These are phyloP conservation scores for Leptogaster cylindrica DNA, from an alignment of 2,888 invertebrate genomes.

Conservation along the genomic window DNA sequence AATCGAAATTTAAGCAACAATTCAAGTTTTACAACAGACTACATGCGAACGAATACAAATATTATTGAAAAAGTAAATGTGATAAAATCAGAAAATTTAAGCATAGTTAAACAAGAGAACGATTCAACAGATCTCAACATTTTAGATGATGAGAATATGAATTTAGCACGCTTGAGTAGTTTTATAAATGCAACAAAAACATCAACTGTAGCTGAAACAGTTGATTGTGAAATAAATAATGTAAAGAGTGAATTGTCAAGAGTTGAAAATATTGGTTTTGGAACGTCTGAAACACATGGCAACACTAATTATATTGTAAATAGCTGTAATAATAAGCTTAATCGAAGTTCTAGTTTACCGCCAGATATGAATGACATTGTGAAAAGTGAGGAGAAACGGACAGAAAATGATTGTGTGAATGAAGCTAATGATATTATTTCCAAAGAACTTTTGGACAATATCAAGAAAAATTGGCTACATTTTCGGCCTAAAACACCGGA, in stretches of 20 bases:
- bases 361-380: slow-evolving; percentile 25
- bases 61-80: slow-evolving; percentile 61
- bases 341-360: slow-evolving; percentile 32
- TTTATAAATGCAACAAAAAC: slow-evolving; percentile 52
- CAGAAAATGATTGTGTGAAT: slow-evolving; percentile 16
- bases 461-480: slow-evolving; percentile 60
- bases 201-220: not conserved
- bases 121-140: slow-evolving; percentile 54
- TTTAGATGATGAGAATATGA: slow-evolving; percentile 59
- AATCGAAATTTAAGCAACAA: slow-evolving; percentile 38
- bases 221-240: slow-evolving; percentile 14
- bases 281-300: not conserved
- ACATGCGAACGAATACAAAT: slow-evolving; percentile 42
- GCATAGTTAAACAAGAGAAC: slow-evolving; percentile 55
- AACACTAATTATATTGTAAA: slow-evolving; percentile 32
- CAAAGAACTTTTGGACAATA: slow-evolving; percentile 59
- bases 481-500: slow-evolving; percentile 60
- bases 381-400: slow-evolving; percentile 30
- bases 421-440: slow-evolving; percentile 46
- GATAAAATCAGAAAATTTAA: slow-evolving; percentile 57
- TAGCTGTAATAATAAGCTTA: slow-evolving; percentile 35
- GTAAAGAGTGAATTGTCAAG: slow-evolving; percentile 28
- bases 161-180: slow-evolving; percentile 59
- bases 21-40: slow-evolving; percentile 23
- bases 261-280: slow-evolving; percentile 1